Percentiles rank a stretch among this genome's conserved stretches.
phyloP scores from a whole-genome alignment of 2,888 invertebrate species.

The Hartigia nigra region DNA sequence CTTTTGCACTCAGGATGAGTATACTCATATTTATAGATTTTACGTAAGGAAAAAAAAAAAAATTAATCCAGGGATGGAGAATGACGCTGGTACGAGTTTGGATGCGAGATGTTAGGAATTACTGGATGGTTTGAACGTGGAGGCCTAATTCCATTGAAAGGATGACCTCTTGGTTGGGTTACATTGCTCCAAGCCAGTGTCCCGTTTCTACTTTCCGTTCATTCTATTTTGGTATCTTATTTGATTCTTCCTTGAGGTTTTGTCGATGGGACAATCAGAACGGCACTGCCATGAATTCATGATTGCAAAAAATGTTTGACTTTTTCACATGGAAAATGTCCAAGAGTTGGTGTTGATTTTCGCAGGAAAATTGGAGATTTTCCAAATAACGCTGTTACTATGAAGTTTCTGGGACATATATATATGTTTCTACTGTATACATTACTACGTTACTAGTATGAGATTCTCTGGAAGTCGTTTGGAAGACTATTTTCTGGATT shows the following conservation, averaged over 20 bases:
- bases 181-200: conserved; percentile 13
- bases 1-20: background rate
- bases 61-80: background rate
- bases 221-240: conserved; percentile 10
- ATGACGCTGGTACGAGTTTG: too few relatives aligned
- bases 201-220: conserved; percentile 12
- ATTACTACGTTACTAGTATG: background rate
- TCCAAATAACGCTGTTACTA: background rate
- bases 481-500: background rate
- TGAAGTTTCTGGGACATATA: background rate
- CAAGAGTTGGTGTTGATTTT: background rate
- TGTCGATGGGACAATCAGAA: background rate
- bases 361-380: background rate
- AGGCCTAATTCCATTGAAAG: background rate
- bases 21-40: background rate
- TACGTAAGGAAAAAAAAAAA: too few relatives aligned
- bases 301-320: background rate
- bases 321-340: background rate
- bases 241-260: conserved; percentile 12
- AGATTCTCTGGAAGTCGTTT: background rate
- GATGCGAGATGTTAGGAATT: background rate
- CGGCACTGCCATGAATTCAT: background rate
- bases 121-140: background rate
- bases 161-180: conserved; percentile 41
- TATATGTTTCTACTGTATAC: background rate